Evolutionary conservation across 1,140 invertebrate genomes (phyloP).

Genomic region (Leptonema lineaticorne): DNA sequence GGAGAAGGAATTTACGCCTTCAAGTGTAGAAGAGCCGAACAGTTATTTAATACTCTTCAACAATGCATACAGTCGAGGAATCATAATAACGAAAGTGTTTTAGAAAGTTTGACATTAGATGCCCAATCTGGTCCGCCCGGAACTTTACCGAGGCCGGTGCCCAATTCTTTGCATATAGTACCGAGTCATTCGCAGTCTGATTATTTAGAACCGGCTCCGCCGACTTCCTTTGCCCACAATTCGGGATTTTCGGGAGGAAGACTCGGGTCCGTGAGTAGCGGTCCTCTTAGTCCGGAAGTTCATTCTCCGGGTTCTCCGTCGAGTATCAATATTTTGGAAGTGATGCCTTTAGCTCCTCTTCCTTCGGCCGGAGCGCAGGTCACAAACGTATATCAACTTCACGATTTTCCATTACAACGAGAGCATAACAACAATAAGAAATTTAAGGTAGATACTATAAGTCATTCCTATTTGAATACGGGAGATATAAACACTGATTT

Average conservation of each 20-base stretch:
- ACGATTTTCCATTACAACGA: slow-evolving; percentile 48
- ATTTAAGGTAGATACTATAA: slow-evolving; percentile 36
- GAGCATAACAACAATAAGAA: slow-evolving; percentile 56
- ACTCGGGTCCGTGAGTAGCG: slow-evolving; percentile 42
- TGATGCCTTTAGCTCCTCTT: slow-evolving; percentile 53
- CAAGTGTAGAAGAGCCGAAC: slow-evolving; percentile 83
- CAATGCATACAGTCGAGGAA: slow-evolving; percentile 72
- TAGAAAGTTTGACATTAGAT: slow-evolving; percentile 56
- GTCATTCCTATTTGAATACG: slow-evolving; percentile 44
- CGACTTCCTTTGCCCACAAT: slow-evolving; percentile 39
- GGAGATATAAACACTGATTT: slow-evolving; percentile 52
- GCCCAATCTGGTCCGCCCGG: slow-evolving; percentile 51
- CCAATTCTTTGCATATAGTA: slow-evolving; percentile 49
- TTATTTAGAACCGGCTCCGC: slow-evolving; percentile 41
- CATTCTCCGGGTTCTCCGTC: slow-evolving; percentile 57
- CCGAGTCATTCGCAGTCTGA: slow-evolving; percentile 45
- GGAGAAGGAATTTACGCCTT: slow-evolving; percentile 94
- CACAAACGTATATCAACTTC: slow-evolving; percentile 55
- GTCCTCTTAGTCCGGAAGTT: slow-evolving; percentile 44
- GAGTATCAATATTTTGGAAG: slow-evolving; percentile 56
- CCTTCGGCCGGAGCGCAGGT: slow-evolving; percentile 48
- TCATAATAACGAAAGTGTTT: slow-evolving; percentile 59
- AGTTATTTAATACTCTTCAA: slow-evolving; percentile 89
- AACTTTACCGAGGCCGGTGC: slow-evolving; percentile 47
- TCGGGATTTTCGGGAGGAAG: slow-evolving; percentile 43